Evolutionary conservation across 2,797 vertebrate species (phyloP).

Genomic region (Benthosema pterotum): DNA sequence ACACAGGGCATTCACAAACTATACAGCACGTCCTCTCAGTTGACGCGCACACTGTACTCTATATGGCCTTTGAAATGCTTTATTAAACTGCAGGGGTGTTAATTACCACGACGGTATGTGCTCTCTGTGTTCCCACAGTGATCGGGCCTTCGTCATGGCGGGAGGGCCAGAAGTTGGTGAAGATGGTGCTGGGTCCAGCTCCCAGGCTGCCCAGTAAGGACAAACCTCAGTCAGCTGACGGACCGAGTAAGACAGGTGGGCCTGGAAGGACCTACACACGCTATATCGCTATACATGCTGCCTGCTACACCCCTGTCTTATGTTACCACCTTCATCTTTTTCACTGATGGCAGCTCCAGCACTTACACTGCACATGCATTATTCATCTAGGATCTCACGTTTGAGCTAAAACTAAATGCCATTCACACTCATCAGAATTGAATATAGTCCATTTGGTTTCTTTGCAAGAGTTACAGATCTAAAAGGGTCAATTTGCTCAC

Average conservation of each 20-base stretch:
- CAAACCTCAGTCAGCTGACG: constrained; percentile 72
- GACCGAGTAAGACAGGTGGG: constrained; percentile 79
- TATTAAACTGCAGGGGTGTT: not conserved
- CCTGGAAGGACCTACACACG: constrained; percentile 24
- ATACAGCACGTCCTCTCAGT: no score
- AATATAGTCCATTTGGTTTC: no score
- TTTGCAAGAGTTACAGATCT: no score
- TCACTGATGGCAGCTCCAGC: not conserved
- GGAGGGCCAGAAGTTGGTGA: constrained; percentile 92
- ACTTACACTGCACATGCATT: not conserved
- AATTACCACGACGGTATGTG: not conserved
- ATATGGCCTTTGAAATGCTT: not conserved
- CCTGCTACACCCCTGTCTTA: not conserved
- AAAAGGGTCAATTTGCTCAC: no score
- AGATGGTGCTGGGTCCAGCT: constrained; percentile 89
- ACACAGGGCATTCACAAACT: no score
- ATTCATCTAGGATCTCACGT: no score
- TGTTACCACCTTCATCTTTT: constrained; percentile 11
- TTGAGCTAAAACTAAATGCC: no score
- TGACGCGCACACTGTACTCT: not conserved
- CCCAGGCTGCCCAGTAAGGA: constrained; percentile 78
- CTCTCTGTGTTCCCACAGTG: constrained; percentile 56
- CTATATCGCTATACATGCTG: constrained; percentile 4
- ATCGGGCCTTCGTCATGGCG: constrained; percentile 93
- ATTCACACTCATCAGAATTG: no score